Evolutionary conservation across 2,888 invertebrate species (phyloP).

Genomic region (Alcis repandata): DNA sequence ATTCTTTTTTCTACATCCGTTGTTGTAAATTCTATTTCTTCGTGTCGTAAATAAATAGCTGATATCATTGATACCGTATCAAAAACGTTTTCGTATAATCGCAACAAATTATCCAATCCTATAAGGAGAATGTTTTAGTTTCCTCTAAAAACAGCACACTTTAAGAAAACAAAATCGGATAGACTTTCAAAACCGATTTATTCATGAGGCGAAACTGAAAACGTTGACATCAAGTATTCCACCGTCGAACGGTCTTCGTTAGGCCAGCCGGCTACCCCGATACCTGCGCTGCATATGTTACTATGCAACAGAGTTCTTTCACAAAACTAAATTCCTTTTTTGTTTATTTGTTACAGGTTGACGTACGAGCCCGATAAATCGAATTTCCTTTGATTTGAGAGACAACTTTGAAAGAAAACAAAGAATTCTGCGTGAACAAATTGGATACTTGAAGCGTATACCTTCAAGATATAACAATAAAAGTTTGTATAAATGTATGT

Average conservation of each 20-base stretch:
- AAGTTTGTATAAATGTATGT: background rate
- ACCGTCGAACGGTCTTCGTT: conserved; percentile 78
- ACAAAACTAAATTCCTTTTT: conserved; percentile 75
- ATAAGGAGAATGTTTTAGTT: no score
- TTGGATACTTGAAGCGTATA: conserved; percentile 43
- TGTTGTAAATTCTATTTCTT: no score
- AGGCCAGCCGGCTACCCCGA: conserved; percentile 64
- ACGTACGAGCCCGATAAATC: conserved; percentile 77
- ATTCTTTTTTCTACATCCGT: no score
- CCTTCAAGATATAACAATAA: background rate
- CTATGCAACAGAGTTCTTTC: conserved; percentile 61
- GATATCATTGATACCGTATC: no score
- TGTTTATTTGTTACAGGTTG: conserved; percentile 81
- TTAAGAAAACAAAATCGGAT: conserved; percentile 35
- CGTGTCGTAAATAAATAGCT: no score
- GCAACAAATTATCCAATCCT: no score
- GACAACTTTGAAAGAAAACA: conserved; percentile 64
- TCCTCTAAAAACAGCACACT: background rate
- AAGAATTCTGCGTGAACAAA: conserved; percentile 49
- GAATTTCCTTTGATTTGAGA: conserved; percentile 81
- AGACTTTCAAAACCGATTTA: conserved; percentile 55
- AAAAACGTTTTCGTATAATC: no score
- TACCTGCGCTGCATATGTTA: conserved; percentile 86
- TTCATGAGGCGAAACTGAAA: conserved; percentile 55
- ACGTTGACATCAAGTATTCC: conserved; percentile 79